phyloP scores from a whole-genome alignment of 2,888 invertebrate genomes.

The Noctua fimbriata region DNA sequence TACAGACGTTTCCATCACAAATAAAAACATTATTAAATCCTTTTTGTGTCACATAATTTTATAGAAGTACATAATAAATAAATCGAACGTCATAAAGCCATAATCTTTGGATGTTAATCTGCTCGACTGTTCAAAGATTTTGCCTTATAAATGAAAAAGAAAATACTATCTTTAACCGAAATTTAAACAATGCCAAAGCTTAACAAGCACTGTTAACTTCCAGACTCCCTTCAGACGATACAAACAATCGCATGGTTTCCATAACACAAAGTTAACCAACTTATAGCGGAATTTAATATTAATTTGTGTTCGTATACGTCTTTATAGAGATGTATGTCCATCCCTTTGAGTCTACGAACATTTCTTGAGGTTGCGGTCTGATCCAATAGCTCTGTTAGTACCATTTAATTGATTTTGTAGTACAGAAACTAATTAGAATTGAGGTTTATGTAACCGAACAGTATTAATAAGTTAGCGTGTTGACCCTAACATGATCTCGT shows the following conservation, averaged over 20 bases:
- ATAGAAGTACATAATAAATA: not conserved
- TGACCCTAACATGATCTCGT: slow-evolving; percentile 80
- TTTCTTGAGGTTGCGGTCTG: slow-evolving; percentile 84
- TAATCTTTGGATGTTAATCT: not conserved
- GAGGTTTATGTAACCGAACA: slow-evolving; percentile 86
- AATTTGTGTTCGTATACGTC: slow-evolving; percentile 69
- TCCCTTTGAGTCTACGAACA: slow-evolving; percentile 82
- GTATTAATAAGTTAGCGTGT: slow-evolving; percentile 85
- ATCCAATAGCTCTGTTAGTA: slow-evolving; percentile 82
- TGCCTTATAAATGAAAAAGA: not conserved
- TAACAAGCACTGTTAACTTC: not conserved
- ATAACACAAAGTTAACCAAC: slow-evolving; percentile 55
- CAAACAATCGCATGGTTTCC: slow-evolving; percentile 29
- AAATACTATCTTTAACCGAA: not conserved
- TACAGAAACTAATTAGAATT: slow-evolving; percentile 89
- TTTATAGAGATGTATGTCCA: slow-evolving; percentile 73
- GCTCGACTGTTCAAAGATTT: not conserved
- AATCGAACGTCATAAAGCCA: not conserved
- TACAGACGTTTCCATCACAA: not conserved
- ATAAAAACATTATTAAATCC: not conserved
- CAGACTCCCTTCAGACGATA: slow-evolving; percentile 3
- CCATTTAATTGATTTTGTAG: slow-evolving; percentile 89
- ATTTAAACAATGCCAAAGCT: not conserved
- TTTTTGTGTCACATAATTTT: not conserved
- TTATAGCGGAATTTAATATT: slow-evolving; percentile 71